Conservation (phyloP, 2,888 invertebrate species). For the Agrenia bidenticulata region DNA sequence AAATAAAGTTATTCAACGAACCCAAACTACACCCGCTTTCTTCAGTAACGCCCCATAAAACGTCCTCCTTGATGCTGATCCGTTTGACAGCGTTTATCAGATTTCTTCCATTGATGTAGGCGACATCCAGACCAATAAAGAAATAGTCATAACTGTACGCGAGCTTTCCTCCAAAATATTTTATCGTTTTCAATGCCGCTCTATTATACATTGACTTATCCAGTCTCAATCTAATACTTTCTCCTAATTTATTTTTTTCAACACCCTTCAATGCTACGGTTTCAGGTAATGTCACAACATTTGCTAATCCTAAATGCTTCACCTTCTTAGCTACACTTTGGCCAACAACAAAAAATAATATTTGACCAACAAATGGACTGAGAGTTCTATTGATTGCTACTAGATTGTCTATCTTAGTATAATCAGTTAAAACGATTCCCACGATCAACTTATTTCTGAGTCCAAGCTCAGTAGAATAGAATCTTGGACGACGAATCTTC, state of each 20-base stretch:
- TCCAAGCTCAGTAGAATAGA: conserved; percentile 92
- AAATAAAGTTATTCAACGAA: conserved; percentile 10
- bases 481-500: conserved; percentile 69
- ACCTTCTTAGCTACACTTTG: conserved; percentile 62
- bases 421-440: conserved; percentile 77
- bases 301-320: conserved; percentile 63
- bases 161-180: conserved; percentile 86
- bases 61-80: conserved; percentile 80
- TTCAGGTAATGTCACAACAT: conserved; percentile 18
- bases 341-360: conserved; percentile 86
- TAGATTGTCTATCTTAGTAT: conserved; percentile 70
- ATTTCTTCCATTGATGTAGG: conserved; percentile 78
- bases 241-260: no score
- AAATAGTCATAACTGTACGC: conserved; percentile 90
- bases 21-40: conserved; percentile 42
- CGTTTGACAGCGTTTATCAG: conserved; percentile 70
- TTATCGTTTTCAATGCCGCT: conserved; percentile 65
- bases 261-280: no score
- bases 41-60: conserved; percentile 72
- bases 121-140: conserved; percentile 79
- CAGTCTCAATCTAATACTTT: neutral
- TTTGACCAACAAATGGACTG: conserved; percentile 78
- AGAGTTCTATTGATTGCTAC: conserved; percentile 85
- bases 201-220: conserved; percentile 6
- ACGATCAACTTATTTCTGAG: conserved; percentile 86